phyloP scores from a whole-genome alignment of 1,140 invertebrate species.

The Pentalonia nigronervosa region DNA sequence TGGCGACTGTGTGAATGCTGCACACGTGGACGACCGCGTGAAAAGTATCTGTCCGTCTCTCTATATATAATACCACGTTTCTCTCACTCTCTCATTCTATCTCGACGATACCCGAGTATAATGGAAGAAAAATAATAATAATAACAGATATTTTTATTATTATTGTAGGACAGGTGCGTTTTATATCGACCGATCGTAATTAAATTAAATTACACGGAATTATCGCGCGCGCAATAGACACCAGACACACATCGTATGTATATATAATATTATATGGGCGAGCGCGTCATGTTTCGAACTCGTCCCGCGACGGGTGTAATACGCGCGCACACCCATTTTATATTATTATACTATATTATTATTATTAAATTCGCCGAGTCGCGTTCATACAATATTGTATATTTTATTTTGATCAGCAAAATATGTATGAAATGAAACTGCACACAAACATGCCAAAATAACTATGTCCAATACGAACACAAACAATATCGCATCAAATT shows the following conservation, averaged over 20 bases:
- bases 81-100: too few relatives aligned
- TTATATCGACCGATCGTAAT: constrained; percentile 8
- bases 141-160: not conserved
- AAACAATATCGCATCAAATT: not conserved
- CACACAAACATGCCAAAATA: not conserved
- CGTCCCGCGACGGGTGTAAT: not conserved
- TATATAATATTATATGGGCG: not conserved
- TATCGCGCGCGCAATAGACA: not conserved
- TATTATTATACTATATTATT: not conserved
- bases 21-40: constrained; percentile 1
- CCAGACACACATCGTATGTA: not conserved
- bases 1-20: not conserved
- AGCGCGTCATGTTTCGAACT: not conserved
- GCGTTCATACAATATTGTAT: not conserved
- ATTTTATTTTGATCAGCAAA: not conserved
- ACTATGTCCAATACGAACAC: not conserved
- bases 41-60: not conserved
- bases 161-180: not conserved
- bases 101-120: not conserved
- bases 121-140: not conserved
- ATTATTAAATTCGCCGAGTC: not conserved
- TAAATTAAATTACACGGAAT: constrained; percentile 14
- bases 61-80: not conserved
- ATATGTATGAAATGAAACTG: not conserved
- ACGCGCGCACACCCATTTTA: not conserved